phyloP scores from a whole-genome alignment of 1,140 invertebrate species.

The Harpegnathos saltator region DNA sequence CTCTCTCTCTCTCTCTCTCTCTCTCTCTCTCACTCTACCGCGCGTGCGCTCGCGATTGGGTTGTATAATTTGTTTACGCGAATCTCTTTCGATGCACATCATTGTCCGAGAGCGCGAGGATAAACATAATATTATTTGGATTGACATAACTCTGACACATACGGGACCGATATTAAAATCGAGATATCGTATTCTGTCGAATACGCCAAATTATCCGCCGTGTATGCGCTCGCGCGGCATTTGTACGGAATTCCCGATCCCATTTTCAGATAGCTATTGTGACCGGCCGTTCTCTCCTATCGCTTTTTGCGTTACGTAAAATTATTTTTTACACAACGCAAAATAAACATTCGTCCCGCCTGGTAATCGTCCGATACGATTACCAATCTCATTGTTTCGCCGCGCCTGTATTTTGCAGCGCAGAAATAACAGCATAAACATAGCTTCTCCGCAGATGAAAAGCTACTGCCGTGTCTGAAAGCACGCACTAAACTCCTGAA shows the following conservation, averaged over 20 bases:
- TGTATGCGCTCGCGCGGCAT: background rate
- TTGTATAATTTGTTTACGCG: background rate
- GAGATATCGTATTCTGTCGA: constrained; percentile 30
- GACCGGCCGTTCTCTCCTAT: background rate
- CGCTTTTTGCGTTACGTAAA: background rate
- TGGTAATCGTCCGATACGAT: constrained; percentile 34
- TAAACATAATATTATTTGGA: constrained; percentile 23
- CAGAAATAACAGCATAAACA: background rate
- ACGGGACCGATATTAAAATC: constrained; percentile 21
- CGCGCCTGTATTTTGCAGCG: background rate
- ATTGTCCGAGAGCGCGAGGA: background rate
- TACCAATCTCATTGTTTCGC: constrained; percentile 2
- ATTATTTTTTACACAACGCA: background rate
- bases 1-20: too few species aligned
- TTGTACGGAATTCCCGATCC: constrained; percentile 37
- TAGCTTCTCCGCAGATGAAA: background rate
- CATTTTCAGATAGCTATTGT: constrained; percentile 35
- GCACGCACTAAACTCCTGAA: background rate
- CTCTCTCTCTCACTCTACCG: too few species aligned
- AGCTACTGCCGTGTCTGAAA: background rate
- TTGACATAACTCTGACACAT: background rate
- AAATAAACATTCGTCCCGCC: constrained; percentile 8
- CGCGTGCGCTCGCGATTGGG: background rate
- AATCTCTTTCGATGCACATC: background rate
- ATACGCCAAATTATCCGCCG: background rate